Percentiles rank a stretch among this genome's conserved stretches.
phyloP scores from a whole-genome alignment of 2,797 vertebrate species.

The Muscicapa comitata region DNA sequence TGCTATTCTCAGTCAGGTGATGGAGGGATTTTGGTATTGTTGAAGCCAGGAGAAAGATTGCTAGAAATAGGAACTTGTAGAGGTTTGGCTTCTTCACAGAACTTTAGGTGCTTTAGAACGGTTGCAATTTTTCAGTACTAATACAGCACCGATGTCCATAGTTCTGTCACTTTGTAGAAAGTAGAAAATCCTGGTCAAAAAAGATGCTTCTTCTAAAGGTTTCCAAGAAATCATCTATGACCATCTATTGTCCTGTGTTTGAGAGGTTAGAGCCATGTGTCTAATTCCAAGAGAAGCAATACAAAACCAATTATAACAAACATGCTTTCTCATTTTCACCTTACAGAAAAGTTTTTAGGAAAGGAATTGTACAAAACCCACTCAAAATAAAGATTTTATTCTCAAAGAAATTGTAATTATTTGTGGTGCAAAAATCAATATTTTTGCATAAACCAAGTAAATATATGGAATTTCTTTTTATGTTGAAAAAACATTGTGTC shows the following conservation, averaged over 20 bases:
- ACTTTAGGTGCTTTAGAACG: neutral
- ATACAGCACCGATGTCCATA: fast-evolving
- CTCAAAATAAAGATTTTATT: neutral
- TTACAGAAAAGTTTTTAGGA: neutral
- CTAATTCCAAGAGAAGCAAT: neutral
- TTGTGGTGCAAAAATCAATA: neutral
- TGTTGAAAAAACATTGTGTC: neutral
- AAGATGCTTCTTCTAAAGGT: neutral
- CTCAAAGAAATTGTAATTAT: neutral
- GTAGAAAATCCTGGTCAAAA: neutral
- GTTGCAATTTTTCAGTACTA: neutral
- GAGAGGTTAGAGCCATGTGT: neutral
- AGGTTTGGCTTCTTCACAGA: neutral
- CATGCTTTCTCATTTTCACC: neutral
- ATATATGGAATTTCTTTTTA: neutral
- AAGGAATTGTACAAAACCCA: neutral
- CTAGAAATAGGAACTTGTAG: neutral
- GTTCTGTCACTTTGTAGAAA: neutral
- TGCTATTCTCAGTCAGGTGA: neutral
- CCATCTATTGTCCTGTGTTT: neutral
- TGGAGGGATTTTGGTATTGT: neutral
- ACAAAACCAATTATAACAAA: neutral
- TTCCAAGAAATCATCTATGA: neutral
- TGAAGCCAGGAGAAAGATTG: neutral
- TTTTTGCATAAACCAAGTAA: neutral